Percentiles rank a stretch among this genome's conserved stretches.
Evolutionary conservation across 2,888 invertebrate genomes (phyloP).

Genomic region (Eremobia ochroleuca): DNA sequence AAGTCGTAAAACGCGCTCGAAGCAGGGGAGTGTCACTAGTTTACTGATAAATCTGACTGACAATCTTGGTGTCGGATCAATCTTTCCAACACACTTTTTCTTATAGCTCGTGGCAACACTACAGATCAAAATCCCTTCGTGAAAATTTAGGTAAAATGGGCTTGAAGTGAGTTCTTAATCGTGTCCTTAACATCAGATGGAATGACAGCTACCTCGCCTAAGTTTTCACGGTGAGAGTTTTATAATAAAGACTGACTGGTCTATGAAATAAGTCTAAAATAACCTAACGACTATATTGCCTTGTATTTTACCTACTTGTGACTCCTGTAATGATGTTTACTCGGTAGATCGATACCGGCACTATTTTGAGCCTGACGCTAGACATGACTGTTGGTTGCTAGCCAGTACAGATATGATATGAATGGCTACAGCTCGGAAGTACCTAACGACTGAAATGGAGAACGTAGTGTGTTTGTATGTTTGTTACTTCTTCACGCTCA

Average conservation of each 20-base stretch:
- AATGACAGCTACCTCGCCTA: not conserved
- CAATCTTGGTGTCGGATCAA: not conserved
- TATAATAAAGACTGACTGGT: not conserved
- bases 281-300: not conserved
- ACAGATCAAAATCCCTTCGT: not conserved
- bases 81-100: not conserved
- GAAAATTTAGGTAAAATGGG: not conserved
- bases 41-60: not conserved
- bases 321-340: constrained; percentile 28
- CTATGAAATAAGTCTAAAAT: not conserved
- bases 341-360: constrained; percentile 27
- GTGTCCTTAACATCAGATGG: not conserved
- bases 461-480: too few relatives aligned
- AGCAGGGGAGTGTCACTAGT: too few relatives aligned
- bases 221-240: not conserved
- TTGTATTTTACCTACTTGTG: not conserved
- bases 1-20: not conserved
- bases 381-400: not conserved
- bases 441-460: not conserved
- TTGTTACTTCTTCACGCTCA: too few relatives aligned
- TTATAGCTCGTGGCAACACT: too few relatives aligned
- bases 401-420: not conserved
- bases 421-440: not conserved
- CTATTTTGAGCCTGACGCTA: not conserved
- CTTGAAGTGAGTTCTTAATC: not conserved